Percentiles rank a stretch among this genome's conserved stretches.
phyloP scores from a whole-genome alignment of 2,113 vertebrate genomes.

The Larimichthys polyactis region DNA sequence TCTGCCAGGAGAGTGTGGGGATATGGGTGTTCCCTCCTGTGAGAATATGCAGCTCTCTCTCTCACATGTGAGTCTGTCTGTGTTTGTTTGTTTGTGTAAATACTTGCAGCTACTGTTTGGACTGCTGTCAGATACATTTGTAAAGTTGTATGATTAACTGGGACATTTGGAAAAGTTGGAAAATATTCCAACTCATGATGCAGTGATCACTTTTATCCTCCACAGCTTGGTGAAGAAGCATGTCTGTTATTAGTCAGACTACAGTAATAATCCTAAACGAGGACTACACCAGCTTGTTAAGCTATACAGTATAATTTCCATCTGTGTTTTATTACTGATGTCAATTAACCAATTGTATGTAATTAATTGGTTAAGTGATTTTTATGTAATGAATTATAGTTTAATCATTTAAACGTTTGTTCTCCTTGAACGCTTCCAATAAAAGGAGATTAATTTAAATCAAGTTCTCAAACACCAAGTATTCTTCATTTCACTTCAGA shows the following conservation, averaged over 20 bases:
- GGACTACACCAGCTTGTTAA: slow-evolving; percentile 1
- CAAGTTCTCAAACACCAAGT: not conserved
- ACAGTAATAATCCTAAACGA: not conserved
- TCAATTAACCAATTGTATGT: slow-evolving; percentile 8
- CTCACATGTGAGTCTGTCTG: slow-evolving; percentile 6
- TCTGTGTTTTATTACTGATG: not conserved
- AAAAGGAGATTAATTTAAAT: slow-evolving; percentile 3
- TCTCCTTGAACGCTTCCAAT: slow-evolving; percentile 1
- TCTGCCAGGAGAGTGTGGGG: slow-evolving; percentile 16
- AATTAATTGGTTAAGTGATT: slow-evolving; percentile 12
- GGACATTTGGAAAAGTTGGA: not conserved
- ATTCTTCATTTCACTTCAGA: not conserved
- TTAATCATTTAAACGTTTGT: not conserved
- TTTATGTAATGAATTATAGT: slow-evolving; percentile 1
- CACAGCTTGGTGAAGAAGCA: not conserved
- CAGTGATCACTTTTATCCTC: not conserved
- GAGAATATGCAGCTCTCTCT: slow-evolving; percentile 28
- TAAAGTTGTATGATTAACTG: not conserved
- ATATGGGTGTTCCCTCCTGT: slow-evolving; percentile 41
- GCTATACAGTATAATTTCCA: not conserved
- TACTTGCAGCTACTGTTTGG: slow-evolving; percentile 9
- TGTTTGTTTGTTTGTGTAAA: not conserved
- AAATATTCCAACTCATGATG: not conserved
- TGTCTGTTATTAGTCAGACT: not conserved
- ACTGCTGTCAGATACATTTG: not conserved